These are phyloP conservation scores for Eupithecia pulchellata DNA, from an alignment of 2,888 invertebrate genomes.

Conservation along the genomic window DNA sequence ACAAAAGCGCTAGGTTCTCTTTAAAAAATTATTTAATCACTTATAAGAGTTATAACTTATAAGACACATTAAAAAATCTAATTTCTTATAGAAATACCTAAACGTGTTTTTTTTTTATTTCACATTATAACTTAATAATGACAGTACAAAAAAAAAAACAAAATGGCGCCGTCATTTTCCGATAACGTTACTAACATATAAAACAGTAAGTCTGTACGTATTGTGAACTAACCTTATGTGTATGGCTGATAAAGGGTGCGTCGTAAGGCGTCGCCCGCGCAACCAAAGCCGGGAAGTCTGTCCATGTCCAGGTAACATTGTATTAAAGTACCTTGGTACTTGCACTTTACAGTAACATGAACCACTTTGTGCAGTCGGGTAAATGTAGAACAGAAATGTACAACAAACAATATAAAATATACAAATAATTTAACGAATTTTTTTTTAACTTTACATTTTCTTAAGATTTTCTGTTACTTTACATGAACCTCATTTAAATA, in stretches of 20 bases:
- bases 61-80: background rate
- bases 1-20: background rate
- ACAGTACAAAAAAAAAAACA: background rate
- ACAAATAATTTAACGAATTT: too few species aligned
- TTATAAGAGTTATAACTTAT: background rate
- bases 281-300: slow-evolving; percentile 83
- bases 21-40: background rate
- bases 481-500: too few species aligned
- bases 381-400: background rate
- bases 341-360: background rate
- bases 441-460: too few species aligned
- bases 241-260: slow-evolving; percentile 86
- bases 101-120: background rate
- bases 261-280: slow-evolving; percentile 90
- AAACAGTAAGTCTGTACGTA: background rate
- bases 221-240: slow-evolving; percentile 56
- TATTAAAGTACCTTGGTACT: slow-evolving; percentile 30
- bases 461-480: too few species aligned
- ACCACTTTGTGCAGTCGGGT: background rate
- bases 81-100: background rate
- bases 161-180: background rate
- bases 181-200: background rate
- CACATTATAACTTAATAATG: too few species aligned
- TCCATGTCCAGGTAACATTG: slow-evolving; percentile 87
- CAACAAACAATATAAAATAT: too few species aligned